Base-by-base conservation (phyloP, 2,797 vertebrate species). In the Chrysocyon brachyurus region DNA sequence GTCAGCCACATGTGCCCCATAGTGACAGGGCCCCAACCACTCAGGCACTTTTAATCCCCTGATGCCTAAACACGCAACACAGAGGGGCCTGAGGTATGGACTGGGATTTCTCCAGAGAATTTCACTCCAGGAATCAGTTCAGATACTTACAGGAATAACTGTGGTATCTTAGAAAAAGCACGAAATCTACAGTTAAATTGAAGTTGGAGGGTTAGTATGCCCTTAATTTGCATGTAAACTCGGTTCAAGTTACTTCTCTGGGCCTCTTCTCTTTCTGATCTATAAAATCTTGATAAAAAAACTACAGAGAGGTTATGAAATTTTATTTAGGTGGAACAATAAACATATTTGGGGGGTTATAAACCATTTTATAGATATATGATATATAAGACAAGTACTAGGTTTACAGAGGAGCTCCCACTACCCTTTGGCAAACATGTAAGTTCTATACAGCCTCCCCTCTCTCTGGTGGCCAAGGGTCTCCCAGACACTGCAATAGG, bases 11-110 rank as follows among this genome's bases (percentile, higher is more conserved):
- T 8, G 14, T 84, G 70, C 46, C 49, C 52, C 61, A 8, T 36
- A 33, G 52, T 79, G 86, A 95, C 77, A 93, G 10, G 73, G 28
- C 33, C 79, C 56, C 68, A 92, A 61, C 40, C 77, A 89, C 14
- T 61, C 40, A 96, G 26, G 56, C 12, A 26, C 87, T 97, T 95
- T 90, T 91, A 93, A 94, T 92, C 83, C 95, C 75, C 72, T 68
- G 59, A 91, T 90, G 83, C 40, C 59, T 91, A 95, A 66, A 95
- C 40, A 77, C 36, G 56, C 49, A 72, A 26, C 24, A 68, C 26
- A 97, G 78, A 77, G 28, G 56, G 95, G 16, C 78, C 15, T 61
- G 14, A 77, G 66, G 86, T 77, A 52, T 2, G 9, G 31, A 81
- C 36, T 87, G 22, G 70, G 70, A 82, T 84, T 86, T 87, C 49